Conservation (phyloP, 2,113 vertebrate genomes). For the Megatriorchis doriae region DNA sequence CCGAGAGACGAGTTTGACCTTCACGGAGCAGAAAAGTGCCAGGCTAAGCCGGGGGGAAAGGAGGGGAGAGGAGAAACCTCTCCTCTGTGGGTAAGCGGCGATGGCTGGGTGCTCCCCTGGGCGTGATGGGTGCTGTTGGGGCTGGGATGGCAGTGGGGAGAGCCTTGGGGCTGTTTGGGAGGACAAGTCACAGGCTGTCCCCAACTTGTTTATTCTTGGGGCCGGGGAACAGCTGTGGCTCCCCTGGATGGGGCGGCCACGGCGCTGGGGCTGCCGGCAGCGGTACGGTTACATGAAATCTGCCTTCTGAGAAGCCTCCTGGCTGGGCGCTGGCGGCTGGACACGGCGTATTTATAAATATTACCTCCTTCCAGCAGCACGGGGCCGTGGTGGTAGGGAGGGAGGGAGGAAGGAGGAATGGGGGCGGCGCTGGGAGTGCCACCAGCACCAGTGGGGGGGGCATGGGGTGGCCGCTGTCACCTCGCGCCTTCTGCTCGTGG, state of each 20-base stretch:
- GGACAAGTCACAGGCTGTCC: slow-evolving; percentile 57
- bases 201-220: slow-evolving; percentile 52
- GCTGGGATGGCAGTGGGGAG: neutral
- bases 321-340: neutral
- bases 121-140: neutral
- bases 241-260: neutral
- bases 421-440: neutral
- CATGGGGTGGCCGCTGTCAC: neutral
- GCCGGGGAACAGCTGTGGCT: slow-evolving; percentile 57
- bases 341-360: slow-evolving; percentile 24
- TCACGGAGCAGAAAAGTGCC: neutral
- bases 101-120: neutral
- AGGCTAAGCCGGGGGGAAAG: neutral
- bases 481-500: neutral
- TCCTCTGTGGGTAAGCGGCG: neutral
- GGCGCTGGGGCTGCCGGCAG: neutral
- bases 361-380: neutral
- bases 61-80: neutral
- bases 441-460: accelerated
- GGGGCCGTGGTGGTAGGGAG: neutral
- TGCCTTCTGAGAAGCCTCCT: neutral
- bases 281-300: neutral
- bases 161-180: neutral
- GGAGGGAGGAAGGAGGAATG: neutral
- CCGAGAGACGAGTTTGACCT: neutral